Evolutionary conservation across 2,888 invertebrate genomes (phyloP).

Genomic region (Spatulosminthurus flaviceps): DNA sequence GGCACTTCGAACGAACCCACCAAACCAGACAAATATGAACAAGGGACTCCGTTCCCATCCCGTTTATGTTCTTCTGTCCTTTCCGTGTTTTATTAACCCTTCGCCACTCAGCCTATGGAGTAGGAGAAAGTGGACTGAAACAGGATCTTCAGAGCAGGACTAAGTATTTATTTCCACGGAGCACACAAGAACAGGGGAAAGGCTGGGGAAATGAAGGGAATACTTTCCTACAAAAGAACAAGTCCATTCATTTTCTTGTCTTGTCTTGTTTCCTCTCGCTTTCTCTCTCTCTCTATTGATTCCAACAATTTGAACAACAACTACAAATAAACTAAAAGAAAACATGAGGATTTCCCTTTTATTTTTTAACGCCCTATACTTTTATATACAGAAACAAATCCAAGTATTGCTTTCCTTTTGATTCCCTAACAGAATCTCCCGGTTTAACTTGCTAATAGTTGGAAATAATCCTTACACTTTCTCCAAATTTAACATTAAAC

Average conservation of each 20-base stretch:
- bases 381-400: no score
- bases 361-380: background rate
- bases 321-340: background rate
- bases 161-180: background rate
- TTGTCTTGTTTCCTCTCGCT: conserved; percentile 28
- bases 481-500: no score
- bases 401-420: no score
- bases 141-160: background rate
- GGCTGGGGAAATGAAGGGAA: no score
- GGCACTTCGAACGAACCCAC: no score
- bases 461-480: no score
- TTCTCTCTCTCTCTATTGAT: background rate
- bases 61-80: background rate
- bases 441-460: no score
- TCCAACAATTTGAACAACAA: conserved; percentile 19
- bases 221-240: background rate
- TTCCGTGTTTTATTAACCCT: conserved; percentile 25
- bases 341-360: background rate
- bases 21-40: background rate
- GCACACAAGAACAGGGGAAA: background rate
- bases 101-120: background rate
- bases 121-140: background rate
- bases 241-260: conserved; percentile 40
- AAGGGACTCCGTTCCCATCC: background rate
- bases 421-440: no score